Evolutionary conservation across 2,888 invertebrate genomes (phyloP), one percentile per base, ranked within the genome.

Genomic region (Cephus runcator): DNA sequence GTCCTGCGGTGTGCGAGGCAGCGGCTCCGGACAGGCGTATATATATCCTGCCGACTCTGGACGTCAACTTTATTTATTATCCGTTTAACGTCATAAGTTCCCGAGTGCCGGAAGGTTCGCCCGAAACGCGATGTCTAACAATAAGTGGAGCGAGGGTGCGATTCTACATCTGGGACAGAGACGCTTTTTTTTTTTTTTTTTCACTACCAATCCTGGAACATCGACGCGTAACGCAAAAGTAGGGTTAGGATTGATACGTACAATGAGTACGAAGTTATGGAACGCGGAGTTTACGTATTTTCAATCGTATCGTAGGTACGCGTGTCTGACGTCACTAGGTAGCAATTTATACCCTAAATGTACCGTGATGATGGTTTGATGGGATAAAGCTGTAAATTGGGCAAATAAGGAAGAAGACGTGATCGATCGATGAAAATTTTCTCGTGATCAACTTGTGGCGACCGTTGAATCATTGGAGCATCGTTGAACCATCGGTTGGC

Each of bases 21-120:
- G 34, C 34, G 9, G 35, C 30, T 30, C 35, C 30, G 30, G 30
- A 34, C 34, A 34, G 34, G 11, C 35, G 34, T 23, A 33, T 74
- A 33, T 34, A 34, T 34, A 34, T 71, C 73, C 34, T 33, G 23
- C 74, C 33, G 34, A 73, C 34, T 31, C 56, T 31, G 77, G 36
- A 40, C 40, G 74, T 74, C 74, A 34, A 35, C 34, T 34, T 74
- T 74, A 74, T 74, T 74, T 74, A 74, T 74, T 74, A 74, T 74
- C 74, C 23, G 36, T 74, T 74, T n/a, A 35, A 74, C 36, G 74
- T 74, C 74, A 35, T 74, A 69, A 71, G 71, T 69, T n/a, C 69
- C 12, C 12, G 34, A 34, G 6, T 75, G 76, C 33, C 76, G 73
- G 34, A 69, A 36, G 35, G 23, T 56, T 56, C 56, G 56, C 9